Evolutionary conservation across 2,888 invertebrate genomes (phyloP).

Genomic region (Ichneumoninae sp.): DNA sequence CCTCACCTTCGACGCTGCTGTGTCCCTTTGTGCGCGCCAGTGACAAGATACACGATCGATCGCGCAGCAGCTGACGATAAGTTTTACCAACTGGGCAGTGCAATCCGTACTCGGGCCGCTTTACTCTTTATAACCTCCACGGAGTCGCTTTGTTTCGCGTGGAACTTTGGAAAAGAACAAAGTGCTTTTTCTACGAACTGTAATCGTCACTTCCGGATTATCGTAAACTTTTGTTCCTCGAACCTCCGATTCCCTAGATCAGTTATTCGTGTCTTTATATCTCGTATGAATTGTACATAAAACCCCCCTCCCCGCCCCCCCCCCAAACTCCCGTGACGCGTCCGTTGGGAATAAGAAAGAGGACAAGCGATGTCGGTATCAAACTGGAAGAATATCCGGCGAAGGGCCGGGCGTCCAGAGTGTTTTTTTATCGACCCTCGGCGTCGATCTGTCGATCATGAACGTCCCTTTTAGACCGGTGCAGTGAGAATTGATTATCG

Average conservation of each 20-base stretch:
- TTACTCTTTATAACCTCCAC: not conserved
- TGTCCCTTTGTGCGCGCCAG: not conserved
- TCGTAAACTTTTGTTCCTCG: no score
- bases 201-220: no score
- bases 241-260: no score
- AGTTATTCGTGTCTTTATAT: not conserved
- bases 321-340: no score
- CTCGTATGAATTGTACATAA: no score
- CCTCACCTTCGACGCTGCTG: not conserved
- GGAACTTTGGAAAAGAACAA: no score
- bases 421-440: not conserved
- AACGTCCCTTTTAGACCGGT: not conserved
- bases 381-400: not conserved
- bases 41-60: not conserved
- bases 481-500: not conserved
- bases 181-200: slow-evolving; percentile 32
- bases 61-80: not conserved
- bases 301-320: no score
- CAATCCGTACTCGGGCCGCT: not conserved
- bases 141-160: not conserved
- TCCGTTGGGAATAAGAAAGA: not conserved
- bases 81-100: not conserved
- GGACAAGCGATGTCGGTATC: slow-evolving; percentile 7
- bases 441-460: not conserved
- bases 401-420: not conserved